A percentile compares a stretch with the other conserved stretches of the same genome.
Conservation (phyloP, 2,888 invertebrate genomes). For the Lathronympha strigana region DNA sequence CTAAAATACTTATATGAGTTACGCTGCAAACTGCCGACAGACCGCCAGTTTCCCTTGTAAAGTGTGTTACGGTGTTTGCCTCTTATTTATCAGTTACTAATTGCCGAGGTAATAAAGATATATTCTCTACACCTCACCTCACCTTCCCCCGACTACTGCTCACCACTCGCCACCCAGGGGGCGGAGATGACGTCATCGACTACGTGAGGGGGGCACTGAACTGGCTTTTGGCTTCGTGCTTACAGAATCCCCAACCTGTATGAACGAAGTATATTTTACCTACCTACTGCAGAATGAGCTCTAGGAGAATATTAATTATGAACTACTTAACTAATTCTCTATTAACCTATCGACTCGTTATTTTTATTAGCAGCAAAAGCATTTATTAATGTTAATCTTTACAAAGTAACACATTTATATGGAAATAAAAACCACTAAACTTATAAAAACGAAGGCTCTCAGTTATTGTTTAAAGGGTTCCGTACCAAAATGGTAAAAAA, state of each 20-base stretch:
- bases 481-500: no score
- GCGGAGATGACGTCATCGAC: constrained; percentile 40
- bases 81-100: background rate
- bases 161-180: constrained; percentile 5
- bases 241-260: constrained; percentile 1
- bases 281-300: constrained; percentile 1
- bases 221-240: constrained; percentile 35
- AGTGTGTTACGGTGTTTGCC: background rate
- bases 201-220: constrained; percentile 37
- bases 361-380: no score
- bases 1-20: no score
- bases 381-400: no score
- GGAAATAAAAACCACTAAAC: no score
- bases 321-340: no score
- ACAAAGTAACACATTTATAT: no score
- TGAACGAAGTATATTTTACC: background rate
- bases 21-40: background rate
- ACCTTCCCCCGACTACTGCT: background rate
- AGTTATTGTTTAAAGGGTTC: no score
- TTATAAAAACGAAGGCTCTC: no score
- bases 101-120: background rate
- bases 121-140: background rate
- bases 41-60: background rate
- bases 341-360: no score
- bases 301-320: constrained; percentile 9